Evolutionary conservation across 2,113 vertebrate genomes (phyloP).

Genomic region (Saguinus imperator): DNA sequence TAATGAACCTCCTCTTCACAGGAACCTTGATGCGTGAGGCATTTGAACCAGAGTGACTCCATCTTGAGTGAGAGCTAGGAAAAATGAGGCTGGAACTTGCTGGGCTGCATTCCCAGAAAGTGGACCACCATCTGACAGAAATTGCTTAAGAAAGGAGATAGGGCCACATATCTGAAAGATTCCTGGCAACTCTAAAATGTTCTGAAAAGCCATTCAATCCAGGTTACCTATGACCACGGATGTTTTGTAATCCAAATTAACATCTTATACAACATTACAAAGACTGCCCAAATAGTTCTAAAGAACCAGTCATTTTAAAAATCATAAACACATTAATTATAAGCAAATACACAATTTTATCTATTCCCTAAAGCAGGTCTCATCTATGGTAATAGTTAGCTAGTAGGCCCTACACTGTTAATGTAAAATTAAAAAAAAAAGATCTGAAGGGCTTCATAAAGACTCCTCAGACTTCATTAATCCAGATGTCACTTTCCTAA

Average conservation of each 20-base stretch:
- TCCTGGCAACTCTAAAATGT: not conserved
- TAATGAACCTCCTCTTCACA: not conserved
- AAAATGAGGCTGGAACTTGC: too few relatives aligned
- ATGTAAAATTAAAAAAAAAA: not conserved
- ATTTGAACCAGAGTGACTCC: too few relatives aligned
- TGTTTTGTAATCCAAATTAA: not conserved
- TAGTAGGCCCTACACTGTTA: not conserved
- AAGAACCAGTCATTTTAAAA: not conserved
- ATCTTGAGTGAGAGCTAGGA: too few relatives aligned
- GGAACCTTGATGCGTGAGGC: not conserved
- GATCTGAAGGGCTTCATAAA: not conserved
- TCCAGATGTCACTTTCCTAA: not conserved
- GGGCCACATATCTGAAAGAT: not conserved
- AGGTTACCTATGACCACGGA: not conserved
- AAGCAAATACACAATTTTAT: not conserved
- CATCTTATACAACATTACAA: conserved; percentile 2
- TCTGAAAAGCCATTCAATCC: not conserved
- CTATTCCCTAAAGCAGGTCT: not conserved
- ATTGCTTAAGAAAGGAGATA: not conserved
- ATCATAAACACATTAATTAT: not conserved
- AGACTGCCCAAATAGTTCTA: not conserved
- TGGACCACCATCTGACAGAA: not conserved
- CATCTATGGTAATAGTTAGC: not conserved
- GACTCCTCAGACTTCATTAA: not conserved
- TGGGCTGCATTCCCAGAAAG: too few relatives aligned